phyloP scores from a whole-genome alignment of 2,113 vertebrate genomes.

The Uria lomvia region DNA sequence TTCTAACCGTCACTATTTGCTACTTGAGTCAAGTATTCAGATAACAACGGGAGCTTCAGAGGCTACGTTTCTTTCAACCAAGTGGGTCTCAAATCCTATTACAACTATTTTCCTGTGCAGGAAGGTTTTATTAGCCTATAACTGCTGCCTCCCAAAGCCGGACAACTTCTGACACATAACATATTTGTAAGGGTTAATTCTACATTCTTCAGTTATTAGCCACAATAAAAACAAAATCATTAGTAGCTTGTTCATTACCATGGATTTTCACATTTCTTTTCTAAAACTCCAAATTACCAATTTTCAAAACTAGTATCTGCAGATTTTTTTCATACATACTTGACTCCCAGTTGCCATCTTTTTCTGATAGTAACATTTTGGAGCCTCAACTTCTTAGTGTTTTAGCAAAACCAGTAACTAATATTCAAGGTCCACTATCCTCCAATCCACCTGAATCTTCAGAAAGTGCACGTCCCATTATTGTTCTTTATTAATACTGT shows the following conservation, averaged over 20 bases:
- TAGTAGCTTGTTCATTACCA: background rate
- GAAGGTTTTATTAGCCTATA: background rate
- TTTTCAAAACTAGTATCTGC: background rate
- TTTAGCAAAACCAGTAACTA: background rate
- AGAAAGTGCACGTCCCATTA: background rate
- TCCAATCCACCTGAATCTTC: background rate
- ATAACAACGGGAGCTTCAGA: background rate
- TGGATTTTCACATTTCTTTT: background rate
- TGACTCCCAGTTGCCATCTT: background rate
- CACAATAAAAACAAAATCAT: background rate
- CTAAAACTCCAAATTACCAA: background rate
- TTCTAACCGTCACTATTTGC: background rate
- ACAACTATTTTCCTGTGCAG: background rate
- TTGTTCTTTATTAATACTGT: background rate
- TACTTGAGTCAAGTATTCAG: background rate
- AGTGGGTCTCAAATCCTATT: background rate
- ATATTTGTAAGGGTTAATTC: background rate
- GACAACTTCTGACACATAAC: background rate
- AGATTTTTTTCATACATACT: background rate
- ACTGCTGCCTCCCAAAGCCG: background rate
- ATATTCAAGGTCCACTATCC: background rate
- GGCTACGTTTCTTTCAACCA: background rate
- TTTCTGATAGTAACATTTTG: background rate
- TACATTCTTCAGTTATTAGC: background rate
- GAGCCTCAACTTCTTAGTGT: background rate